These are phyloP conservation scores for Chaetops frenatus DNA, from an alignment of 2,113 vertebrate genomes.

Conservation along the genomic window DNA sequence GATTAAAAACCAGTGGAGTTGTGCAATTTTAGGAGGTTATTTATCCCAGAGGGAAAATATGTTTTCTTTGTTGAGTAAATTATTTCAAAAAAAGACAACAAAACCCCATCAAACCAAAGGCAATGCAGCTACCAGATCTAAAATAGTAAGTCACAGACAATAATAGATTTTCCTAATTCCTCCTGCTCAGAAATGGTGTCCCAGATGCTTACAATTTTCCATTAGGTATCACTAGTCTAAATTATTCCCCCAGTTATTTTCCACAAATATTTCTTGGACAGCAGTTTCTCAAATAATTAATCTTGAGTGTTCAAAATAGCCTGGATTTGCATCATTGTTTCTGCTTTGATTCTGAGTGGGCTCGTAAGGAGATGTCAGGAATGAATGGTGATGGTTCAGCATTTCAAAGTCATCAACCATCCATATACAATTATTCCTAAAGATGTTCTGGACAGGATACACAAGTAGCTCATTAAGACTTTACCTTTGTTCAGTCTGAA, in stretches of 20 bases:
- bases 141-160: constrained; percentile 6
- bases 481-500: not conserved
- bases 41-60: not conserved
- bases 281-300: not conserved
- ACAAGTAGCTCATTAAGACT: not conserved
- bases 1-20: not conserved
- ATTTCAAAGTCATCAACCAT: not conserved
- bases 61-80: not conserved
- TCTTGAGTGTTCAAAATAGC: not conserved
- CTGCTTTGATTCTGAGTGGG: not conserved
- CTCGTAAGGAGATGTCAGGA: not conserved
- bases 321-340: not conserved
- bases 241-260: not conserved
- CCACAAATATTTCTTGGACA: not conserved
- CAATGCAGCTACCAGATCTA: not conserved
- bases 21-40: not conserved
- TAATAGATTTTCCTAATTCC: not conserved
- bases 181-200: not conserved
- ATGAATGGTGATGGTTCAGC: not conserved
- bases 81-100: not conserved
- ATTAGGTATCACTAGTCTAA: not conserved
- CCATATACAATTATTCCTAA: not conserved
- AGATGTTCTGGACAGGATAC: not conserved
- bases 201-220: constrained; percentile 28
- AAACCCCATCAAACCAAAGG: not conserved